Percentiles rank a stretch among this genome's conserved stretches.
Evolutionary conservation across 2,888 invertebrate genomes (phyloP).

Genomic region (Melipona beecheii): DNA sequence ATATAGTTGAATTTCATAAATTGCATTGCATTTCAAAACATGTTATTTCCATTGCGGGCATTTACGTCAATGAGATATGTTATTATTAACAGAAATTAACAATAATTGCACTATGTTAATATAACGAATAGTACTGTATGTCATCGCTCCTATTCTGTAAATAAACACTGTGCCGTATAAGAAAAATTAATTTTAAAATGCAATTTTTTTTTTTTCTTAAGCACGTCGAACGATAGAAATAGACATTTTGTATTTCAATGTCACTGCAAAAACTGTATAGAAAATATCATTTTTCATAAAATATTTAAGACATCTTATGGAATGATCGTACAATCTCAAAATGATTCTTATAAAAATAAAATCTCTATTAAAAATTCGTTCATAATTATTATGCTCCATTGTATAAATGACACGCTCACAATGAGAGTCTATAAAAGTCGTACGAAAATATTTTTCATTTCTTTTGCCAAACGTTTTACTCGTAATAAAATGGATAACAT

Average conservation of each 20-base stretch:
- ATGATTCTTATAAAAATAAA: slow-evolving; percentile 10
- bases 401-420: slow-evolving; percentile 3
- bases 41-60: slow-evolving; percentile 49
- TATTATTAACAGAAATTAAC: slow-evolving; percentile 80
- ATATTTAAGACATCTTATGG: neutral
- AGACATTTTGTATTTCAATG: neutral
- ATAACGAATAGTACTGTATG: slow-evolving; percentile 81
- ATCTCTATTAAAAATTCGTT: neutral
- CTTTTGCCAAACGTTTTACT: neutral
- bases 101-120: slow-evolving; percentile 81
- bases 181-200: slow-evolving; percentile 50
- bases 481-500: neutral
- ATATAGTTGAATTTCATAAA: neutral
- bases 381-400: neutral
- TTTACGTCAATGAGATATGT: slow-evolving; percentile 46
- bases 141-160: slow-evolving; percentile 84
- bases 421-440: slow-evolving; percentile 8
- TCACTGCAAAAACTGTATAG: slow-evolving; percentile 33
- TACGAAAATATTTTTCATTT: slow-evolving; percentile 24
- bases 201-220: neutral
- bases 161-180: slow-evolving; percentile 83
- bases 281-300: slow-evolving; percentile 32
- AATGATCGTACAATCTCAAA: slow-evolving; percentile 11
- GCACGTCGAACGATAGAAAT: neutral
- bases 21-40: neutral